These are phyloP conservation scores for Drosophila ogumai DNA, from an alignment of 1,140 invertebrate species.

Conservation along the genomic window DNA sequence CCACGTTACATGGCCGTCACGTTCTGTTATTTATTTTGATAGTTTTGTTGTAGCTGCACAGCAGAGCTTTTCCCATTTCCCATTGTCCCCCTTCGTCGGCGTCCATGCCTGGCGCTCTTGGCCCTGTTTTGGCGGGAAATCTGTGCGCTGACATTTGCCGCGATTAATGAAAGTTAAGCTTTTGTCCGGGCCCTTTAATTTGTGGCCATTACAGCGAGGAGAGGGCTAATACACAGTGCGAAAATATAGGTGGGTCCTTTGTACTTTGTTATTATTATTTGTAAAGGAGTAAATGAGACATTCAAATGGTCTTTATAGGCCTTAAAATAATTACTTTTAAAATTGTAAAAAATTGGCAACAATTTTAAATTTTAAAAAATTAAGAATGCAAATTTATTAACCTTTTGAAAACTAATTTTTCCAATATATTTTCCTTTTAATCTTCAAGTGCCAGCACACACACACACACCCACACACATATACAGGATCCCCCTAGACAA, in stretches of 20 bases:
- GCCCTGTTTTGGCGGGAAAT: constrained; percentile 46
- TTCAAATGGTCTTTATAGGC: no score
- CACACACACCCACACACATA: not conserved
- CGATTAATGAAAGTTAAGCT: constrained; percentile 70
- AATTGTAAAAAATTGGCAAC: no score
- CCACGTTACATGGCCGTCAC: constrained; percentile 64
- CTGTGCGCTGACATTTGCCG: constrained; percentile 71
- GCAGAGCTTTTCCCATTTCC: not conserved
- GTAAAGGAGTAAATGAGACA: no score
- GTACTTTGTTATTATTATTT: no score
- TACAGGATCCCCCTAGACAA: constrained; percentile 9
- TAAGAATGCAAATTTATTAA: no score
- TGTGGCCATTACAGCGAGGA: constrained; percentile 53
- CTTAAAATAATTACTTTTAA: no score
- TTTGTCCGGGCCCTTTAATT: constrained; percentile 64
- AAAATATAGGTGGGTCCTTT: not conserved
- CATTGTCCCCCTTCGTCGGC: not conserved
- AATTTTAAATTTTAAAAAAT: no score
- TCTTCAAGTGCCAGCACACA: not conserved
- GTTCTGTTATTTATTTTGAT: constrained; percentile 72
- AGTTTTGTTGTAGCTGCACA: constrained; percentile 49
- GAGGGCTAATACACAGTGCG: not conserved
- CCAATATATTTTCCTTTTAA: not conserved
- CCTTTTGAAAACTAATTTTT: no score
- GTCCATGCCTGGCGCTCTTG: not conserved